Evolutionary conservation across 2,113 vertebrate genomes (phyloP).

Genomic region (Hippolais icterina): DNA sequence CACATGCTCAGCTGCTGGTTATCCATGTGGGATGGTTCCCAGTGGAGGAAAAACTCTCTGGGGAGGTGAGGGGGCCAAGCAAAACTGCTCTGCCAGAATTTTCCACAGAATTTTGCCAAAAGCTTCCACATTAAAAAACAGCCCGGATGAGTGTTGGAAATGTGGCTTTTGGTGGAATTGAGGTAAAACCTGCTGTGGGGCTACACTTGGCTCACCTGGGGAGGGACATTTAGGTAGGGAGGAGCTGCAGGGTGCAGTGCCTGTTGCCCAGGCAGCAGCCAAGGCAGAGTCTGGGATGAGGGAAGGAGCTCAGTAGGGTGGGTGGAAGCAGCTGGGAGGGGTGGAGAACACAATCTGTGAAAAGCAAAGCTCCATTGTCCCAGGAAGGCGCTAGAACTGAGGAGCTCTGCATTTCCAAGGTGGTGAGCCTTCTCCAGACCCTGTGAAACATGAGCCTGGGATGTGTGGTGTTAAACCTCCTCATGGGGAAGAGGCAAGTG

Average conservation of each 20-base stretch:
- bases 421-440: neutral
- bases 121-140: no score
- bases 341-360: neutral
- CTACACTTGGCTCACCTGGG: neutral
- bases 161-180: neutral
- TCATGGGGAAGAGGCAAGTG: neutral
- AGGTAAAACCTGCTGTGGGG: neutral
- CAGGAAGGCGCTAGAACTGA: neutral
- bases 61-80: neutral
- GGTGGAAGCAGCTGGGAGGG: conserved; percentile 29
- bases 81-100: neutral
- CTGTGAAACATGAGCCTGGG: neutral
- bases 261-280: neutral
- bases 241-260: neutral
- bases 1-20: neutral
- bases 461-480: neutral
- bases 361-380: conserved; percentile 3
- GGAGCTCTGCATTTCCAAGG: conserved; percentile 29
- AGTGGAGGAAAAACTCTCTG: neutral
- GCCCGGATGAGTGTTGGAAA: neutral
- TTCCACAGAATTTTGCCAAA: neutral
- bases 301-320: neutral
- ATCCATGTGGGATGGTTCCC: neutral
- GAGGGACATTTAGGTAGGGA: neutral
- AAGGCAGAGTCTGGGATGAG: neutral